Evolutionary conservation across 2,113 vertebrate genomes (phyloP), one percentile per base, ranked within the genome.

Genomic region (Eptesicus fuscus): DNA sequence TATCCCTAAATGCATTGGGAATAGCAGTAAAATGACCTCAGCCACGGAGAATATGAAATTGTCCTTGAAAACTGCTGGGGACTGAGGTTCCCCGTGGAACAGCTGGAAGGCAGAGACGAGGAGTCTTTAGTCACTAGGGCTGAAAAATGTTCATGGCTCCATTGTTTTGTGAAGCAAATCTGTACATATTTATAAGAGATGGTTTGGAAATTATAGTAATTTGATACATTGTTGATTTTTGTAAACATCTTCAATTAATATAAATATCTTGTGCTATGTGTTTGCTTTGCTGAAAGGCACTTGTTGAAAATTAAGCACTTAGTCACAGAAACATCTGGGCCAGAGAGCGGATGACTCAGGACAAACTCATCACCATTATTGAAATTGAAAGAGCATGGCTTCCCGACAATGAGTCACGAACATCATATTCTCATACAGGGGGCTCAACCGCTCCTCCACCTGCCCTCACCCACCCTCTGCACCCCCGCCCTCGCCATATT

Each of bases 321-420:
- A 96, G 88, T 97, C 93, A 97, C 88, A 93, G 80, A 97, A 96
- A 95, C 95, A 94, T 96, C 97, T 93, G 96, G 95, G 76, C 47
- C 94, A 95, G 70, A 88, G 2, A 65, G 37, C 32, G 49, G 83
- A 83, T 97, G 97, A 96, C 83, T 97, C 95, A 96, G 92, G 49
- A 82, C 82, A 96, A 93, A 49, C 69, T 90, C 95, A 96, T 95
- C 69, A 90, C 82, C 77, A 14, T 90, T 90, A 93, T 23, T 73
- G 88, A 94, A 93, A 95, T 88, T 90, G 71, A 76, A 83, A 93
- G 82, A 90, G 65, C 30, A 2, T 70, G 47, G 91, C n/a, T 97
- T 97, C 90, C 93, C 71, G 82, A 83, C 73, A 86, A 25, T 93
- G 92, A 96, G 84, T 96, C 85, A 96, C 5, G 35, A 51, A 42